Conservation (phyloP, 2,113 vertebrate genomes). For the Gulo gulo region DNA sequence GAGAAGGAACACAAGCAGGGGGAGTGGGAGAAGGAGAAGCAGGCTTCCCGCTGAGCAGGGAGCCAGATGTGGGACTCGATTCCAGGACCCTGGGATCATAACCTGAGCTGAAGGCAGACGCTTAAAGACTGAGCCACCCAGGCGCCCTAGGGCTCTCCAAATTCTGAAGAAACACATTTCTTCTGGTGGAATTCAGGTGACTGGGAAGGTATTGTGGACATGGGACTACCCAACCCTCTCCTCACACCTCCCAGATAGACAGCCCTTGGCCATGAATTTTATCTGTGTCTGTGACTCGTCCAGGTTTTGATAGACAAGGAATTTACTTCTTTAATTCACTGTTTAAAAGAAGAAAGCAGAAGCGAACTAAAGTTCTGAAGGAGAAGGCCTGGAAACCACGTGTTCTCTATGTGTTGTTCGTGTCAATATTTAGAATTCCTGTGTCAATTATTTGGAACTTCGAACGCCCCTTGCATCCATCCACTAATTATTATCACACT, state of each 20-base stretch:
- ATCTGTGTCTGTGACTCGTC: not conserved
- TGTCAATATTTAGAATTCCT: conserved; percentile 70
- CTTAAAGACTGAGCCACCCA: too few relatives aligned
- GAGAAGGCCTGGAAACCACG: conserved; percentile 42
- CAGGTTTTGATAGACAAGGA: not conserved
- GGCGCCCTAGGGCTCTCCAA: not conserved
- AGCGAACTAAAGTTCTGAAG: conserved; percentile 31
- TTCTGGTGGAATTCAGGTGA: not conserved
- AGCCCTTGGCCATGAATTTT: not conserved
- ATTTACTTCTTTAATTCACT: conserved; percentile 39
- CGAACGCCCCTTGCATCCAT: not conserved
- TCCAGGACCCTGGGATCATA: too few relatives aligned
- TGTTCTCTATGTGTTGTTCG: conserved; percentile 32
- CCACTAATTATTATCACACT: conserved; percentile 60
- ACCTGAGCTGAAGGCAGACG: too few relatives aligned
- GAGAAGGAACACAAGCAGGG: too few relatives aligned
- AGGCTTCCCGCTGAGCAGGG: too few relatives aligned
- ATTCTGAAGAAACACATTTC: not conserved
- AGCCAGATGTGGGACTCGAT: too few relatives aligned
- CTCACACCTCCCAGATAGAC: not conserved
- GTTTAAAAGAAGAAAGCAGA: conserved; percentile 23
- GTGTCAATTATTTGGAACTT: conserved; percentile 42
- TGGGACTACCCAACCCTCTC: too few relatives aligned
- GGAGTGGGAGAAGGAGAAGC: too few relatives aligned
- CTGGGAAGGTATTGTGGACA: not conserved